Evolutionary conservation across 2,113 vertebrate genomes (phyloP).

Genomic region (Amphilophus citrinellus): DNA sequence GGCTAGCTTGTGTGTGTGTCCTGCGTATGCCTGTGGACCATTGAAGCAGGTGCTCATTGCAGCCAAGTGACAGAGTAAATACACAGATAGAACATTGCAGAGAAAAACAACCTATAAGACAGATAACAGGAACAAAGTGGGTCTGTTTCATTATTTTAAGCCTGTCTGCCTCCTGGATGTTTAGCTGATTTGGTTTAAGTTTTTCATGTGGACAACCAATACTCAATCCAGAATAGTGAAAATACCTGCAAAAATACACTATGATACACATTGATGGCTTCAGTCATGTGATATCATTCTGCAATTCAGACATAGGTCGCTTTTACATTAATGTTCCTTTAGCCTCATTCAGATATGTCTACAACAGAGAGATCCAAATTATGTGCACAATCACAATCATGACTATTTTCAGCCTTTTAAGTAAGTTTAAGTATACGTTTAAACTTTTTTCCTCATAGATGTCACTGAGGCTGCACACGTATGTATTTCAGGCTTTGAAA

Average conservation of each 20-base stretch:
- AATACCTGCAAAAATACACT: neutral
- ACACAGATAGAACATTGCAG: slow-evolving; percentile 29
- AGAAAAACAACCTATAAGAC: slow-evolving; percentile 50
- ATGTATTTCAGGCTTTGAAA: too few species aligned
- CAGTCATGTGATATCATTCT: too few species aligned
- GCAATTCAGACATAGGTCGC: too few species aligned
- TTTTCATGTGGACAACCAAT: neutral
- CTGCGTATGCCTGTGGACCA: slow-evolving; percentile 20
- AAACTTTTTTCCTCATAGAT: too few species aligned
- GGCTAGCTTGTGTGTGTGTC: slow-evolving; percentile 36
- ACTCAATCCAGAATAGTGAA: neutral
- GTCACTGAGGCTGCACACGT: too few species aligned
- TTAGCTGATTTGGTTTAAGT: neutral
- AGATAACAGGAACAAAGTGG: slow-evolving; percentile 17
- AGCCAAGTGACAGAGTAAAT: slow-evolving; percentile 58
- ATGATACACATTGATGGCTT: too few species aligned
- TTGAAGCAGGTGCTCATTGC: slow-evolving; percentile 50
- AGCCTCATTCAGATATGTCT: too few species aligned
- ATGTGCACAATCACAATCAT: too few species aligned
- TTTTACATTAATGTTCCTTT: too few species aligned
- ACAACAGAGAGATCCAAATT: too few species aligned
- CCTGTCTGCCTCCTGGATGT: neutral
- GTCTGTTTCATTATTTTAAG: slow-evolving; percentile 5
- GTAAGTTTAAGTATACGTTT: too few species aligned
- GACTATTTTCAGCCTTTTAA: too few species aligned